phyloP scores from a whole-genome alignment of 2,888 invertebrate species.

The Cosmorhoe ocellata region DNA sequence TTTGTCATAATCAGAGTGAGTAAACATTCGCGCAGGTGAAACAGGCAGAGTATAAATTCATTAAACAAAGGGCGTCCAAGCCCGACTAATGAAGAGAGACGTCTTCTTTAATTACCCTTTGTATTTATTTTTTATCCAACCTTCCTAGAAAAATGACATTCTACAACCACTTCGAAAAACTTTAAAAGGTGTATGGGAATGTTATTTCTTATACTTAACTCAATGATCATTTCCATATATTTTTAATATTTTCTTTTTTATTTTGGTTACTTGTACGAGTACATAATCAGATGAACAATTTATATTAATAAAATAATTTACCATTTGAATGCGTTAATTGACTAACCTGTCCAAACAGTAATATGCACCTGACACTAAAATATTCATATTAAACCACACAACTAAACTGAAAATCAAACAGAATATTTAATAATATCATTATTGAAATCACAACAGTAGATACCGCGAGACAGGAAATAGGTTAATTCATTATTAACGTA shows the following conservation, averaged over 20 bases:
- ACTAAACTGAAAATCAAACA: conserved; percentile 16
- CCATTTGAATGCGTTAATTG: no score
- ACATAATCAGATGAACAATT: no score
- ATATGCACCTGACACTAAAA: conserved; percentile 8
- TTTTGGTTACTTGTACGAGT: no score
- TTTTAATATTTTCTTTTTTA: no score
- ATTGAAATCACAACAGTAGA: conserved; percentile 13
- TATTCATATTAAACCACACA: conserved; percentile 17
- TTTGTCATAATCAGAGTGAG: conserved; percentile 21
- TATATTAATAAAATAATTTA: no score
- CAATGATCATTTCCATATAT: no score
- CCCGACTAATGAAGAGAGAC: conserved; percentile 74
- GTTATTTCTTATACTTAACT: no score
- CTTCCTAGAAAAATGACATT: no score
- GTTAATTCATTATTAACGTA: conserved; percentile 41
- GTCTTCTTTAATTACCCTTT: conserved; percentile 76
- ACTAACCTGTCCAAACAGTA: conserved; percentile 1
- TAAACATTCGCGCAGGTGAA: conserved; percentile 21
- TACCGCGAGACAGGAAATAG: conserved; percentile 39
- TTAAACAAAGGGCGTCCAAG: conserved; percentile 65
- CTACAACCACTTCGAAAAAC: no score
- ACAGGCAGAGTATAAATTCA: conserved; percentile 60
- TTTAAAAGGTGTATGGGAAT: no score
- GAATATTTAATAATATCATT: conserved; percentile 9
- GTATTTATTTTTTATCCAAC: conserved; percentile 73